Percentiles rank a stretch among this genome's conserved stretches.
phyloP scores from a whole-genome alignment of 2,888 invertebrate genomes.

The Ceriagrion tenellum region DNA sequence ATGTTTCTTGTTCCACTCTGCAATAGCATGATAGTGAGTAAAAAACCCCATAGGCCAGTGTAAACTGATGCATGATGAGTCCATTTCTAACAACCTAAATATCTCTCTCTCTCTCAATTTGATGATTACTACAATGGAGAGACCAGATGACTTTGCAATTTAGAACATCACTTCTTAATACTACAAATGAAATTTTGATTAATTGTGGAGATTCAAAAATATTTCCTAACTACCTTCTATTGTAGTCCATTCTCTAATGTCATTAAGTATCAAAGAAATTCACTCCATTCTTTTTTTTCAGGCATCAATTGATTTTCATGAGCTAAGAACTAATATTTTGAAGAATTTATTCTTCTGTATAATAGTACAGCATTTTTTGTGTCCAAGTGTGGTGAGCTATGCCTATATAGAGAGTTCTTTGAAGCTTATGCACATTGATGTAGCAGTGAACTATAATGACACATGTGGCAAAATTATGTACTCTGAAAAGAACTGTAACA shows the following conservation, averaged over 20 bases:
- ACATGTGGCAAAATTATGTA: background rate
- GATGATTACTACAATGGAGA: background rate
- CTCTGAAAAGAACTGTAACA: background rate
- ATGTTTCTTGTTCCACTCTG: constrained; percentile 42
- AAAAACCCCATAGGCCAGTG: background rate
- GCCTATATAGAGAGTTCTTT: background rate
- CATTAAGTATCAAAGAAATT: background rate
- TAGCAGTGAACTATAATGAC: background rate
- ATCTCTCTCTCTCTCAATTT: constrained; percentile 20
- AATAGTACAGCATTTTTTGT: background rate
- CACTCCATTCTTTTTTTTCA: background rate
- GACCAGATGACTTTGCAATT: constrained; percentile 14
- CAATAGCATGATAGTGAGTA: constrained; percentile 42
- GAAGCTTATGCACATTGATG: background rate
- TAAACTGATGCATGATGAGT: constrained; percentile 25
- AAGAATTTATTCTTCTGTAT: background rate
- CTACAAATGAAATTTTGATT: background rate
- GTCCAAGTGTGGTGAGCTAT: background rate
- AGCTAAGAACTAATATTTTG: too few species aligned
- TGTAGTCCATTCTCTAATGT: background rate
- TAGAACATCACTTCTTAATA: background rate
- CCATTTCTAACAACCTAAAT: constrained; percentile 40
- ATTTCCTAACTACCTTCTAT: background rate
- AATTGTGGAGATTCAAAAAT: background rate
- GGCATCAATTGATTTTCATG: background rate